Conservation (phyloP, 1,140 invertebrate species). For the Drosophila orosa region DNA sequence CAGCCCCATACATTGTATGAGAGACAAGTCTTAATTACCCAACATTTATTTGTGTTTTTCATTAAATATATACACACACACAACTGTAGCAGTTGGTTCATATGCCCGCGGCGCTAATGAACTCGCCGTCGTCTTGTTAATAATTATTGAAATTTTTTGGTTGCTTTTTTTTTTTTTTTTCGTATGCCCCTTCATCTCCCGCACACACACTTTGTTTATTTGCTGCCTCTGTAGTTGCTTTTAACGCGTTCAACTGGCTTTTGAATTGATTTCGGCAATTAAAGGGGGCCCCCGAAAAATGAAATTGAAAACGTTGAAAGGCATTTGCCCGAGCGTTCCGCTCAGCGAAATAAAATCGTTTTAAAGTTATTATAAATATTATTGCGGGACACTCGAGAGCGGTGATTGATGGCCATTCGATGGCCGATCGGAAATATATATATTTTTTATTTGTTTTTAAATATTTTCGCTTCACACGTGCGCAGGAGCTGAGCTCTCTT, state of each 20-base stretch:
- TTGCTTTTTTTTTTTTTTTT: slow-evolving; percentile 4
- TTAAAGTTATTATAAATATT: slow-evolving; percentile 78
- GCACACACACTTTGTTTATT: slow-evolving; percentile 27
- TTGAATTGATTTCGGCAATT: slow-evolving; percentile 82
- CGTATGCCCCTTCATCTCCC: neutral
- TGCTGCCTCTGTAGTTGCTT: slow-evolving; percentile 66
- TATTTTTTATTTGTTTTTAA: slow-evolving; percentile 3
- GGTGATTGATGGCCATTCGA: slow-evolving; percentile 67
- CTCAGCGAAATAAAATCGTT: slow-evolving; percentile 52
- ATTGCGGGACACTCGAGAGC: slow-evolving; percentile 64
- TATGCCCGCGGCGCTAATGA: slow-evolving; percentile 71
- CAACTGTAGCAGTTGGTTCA: slow-evolving; percentile 27
- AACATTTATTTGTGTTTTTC: slow-evolving; percentile 78
- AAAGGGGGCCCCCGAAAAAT: slow-evolving; percentile 67
- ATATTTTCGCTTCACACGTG: slow-evolving; percentile 55
- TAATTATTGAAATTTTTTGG: slow-evolving; percentile 75
- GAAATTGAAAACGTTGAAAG: slow-evolving; percentile 78
- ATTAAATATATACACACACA: slow-evolving; percentile 32
- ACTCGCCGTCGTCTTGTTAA: slow-evolving; percentile 76
- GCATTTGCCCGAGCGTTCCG: slow-evolving; percentile 35
- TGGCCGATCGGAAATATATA: slow-evolving; percentile 50
- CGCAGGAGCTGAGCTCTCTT: slow-evolving; percentile 7
- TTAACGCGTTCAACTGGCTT: slow-evolving; percentile 79
- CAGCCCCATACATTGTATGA: slow-evolving; percentile 52
- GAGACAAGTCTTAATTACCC: slow-evolving; percentile 77